Evolutionary conservation across 1,140 invertebrate genomes (phyloP).

Genomic region (Saccostrea glomerata): DNA sequence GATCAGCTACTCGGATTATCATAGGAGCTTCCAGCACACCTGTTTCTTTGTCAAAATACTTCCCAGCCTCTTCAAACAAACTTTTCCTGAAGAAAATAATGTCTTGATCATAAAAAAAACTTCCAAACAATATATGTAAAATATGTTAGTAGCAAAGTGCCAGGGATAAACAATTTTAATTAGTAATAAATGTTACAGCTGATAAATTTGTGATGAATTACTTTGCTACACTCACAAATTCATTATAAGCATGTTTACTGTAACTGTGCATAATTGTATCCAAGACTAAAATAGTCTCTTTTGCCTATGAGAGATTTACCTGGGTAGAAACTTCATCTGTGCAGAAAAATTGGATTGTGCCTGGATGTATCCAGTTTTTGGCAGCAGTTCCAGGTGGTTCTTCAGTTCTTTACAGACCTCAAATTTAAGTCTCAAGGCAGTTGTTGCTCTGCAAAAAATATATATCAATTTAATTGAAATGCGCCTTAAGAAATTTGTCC

Average conservation of each 20-base stretch:
- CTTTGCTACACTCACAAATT: too few species aligned
- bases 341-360: slow-evolving; percentile 79
- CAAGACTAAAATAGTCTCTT: background rate
- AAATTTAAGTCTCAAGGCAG: slow-evolving; percentile 77
- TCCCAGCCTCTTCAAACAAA: slow-evolving; percentile 72
- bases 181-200: too few species aligned
- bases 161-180: too few species aligned
- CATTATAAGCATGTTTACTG: too few species aligned
- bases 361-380: slow-evolving; percentile 79
- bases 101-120: too few species aligned
- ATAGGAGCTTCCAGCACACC: slow-evolving; percentile 78
- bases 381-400: slow-evolving; percentile 78
- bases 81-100: slow-evolving; percentile 66
- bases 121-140: too few species aligned
- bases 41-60: slow-evolving; percentile 78
- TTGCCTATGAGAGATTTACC: slow-evolving; percentile 58
- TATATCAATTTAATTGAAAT: background rate
- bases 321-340: slow-evolving; percentile 78
- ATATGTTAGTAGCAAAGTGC: too few species aligned
- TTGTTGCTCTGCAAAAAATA: slow-evolving; percentile 72
- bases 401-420: slow-evolving; percentile 76
- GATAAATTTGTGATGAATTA: too few species aligned
- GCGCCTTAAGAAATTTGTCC: too few species aligned
- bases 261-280: too few species aligned
- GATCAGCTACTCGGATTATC: slow-evolving; percentile 76